Evolutionary conservation across 2,113 vertebrate genomes (phyloP).

Genomic region (Mandrillus leucophaeus): DNA sequence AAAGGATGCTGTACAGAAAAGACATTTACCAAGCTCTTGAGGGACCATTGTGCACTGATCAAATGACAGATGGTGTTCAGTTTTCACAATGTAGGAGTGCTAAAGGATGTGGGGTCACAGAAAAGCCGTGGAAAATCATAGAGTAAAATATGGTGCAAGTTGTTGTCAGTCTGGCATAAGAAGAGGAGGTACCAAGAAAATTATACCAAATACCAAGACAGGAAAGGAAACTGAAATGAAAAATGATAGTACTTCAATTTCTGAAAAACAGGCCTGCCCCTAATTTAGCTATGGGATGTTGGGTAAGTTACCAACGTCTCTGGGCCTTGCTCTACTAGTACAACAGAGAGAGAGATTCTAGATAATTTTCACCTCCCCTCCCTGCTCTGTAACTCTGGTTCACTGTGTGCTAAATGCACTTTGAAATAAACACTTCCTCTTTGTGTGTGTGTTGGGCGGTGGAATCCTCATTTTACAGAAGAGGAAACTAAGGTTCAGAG

Average conservation of each 20-base stretch:
- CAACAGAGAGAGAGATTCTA: neutral
- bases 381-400: neutral
- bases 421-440: neutral
- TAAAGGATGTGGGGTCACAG: slow-evolving; percentile 59
- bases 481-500: neutral
- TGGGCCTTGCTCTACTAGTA: neutral
- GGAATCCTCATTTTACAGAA: neutral
- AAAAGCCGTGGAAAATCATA: slow-evolving; percentile 43
- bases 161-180: slow-evolving; percentile 32
- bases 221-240: slow-evolving; percentile 27
- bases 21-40: slow-evolving; percentile 60
- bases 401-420: neutral
- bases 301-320: neutral
- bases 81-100: slow-evolving; percentile 53
- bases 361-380: neutral
- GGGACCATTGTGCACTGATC: slow-evolving; percentile 24
- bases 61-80: slow-evolving; percentile 65
- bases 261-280: neutral
- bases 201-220: neutral
- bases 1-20: slow-evolving; percentile 58
- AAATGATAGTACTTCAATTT: neutral
- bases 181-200: slow-evolving; percentile 22
- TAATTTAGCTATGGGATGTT: neutral
- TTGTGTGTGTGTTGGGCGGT: neutral
- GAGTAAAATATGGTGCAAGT: slow-evolving; percentile 57